Evolutionary conservation across 2,888 invertebrate genomes (phyloP).

Genomic region (Rapana venosa): DNA sequence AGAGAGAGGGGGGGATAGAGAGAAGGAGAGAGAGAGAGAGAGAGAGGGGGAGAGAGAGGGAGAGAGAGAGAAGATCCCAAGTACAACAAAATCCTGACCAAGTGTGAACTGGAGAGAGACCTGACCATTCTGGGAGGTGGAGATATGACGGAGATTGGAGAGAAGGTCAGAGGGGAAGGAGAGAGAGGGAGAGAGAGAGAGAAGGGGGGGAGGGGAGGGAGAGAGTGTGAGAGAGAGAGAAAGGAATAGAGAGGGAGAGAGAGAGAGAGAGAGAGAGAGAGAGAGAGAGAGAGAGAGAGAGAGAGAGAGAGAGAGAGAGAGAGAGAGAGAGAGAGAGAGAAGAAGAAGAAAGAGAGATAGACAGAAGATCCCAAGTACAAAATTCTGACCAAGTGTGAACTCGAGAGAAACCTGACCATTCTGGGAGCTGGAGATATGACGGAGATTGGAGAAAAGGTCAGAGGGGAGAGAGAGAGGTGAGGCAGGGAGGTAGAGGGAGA

Average conservation of each 20-base stretch:
- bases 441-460: conserved; percentile 95
- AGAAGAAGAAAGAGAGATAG: too few relatives aligned
- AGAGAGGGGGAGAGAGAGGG: conserved; percentile 75
- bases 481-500: too few relatives aligned
- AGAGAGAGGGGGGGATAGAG: too few relatives aligned
- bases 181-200: neutral
- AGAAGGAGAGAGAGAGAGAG: too few relatives aligned
- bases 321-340: too few relatives aligned
- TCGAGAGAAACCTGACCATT: conserved; percentile 93
- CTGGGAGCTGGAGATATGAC: conserved; percentile 91
- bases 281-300: neutral
- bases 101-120: conserved; percentile 93
- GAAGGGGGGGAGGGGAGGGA: neutral
- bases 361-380: conserved; percentile 76
- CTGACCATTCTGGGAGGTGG: conserved; percentile 92
- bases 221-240: too few relatives aligned
- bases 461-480: too few relatives aligned
- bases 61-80: neutral
- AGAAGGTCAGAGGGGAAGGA: conserved; percentile 84
- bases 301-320: too few relatives aligned
- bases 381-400: conserved; percentile 92
- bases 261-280: conserved; percentile 11
- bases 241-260: too few relatives aligned
- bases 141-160: conserved; percentile 97
- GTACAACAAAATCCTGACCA: conserved; percentile 90